Conservation (phyloP, 2,888 invertebrate genomes). For the Ormyrus pomaceus region DNA sequence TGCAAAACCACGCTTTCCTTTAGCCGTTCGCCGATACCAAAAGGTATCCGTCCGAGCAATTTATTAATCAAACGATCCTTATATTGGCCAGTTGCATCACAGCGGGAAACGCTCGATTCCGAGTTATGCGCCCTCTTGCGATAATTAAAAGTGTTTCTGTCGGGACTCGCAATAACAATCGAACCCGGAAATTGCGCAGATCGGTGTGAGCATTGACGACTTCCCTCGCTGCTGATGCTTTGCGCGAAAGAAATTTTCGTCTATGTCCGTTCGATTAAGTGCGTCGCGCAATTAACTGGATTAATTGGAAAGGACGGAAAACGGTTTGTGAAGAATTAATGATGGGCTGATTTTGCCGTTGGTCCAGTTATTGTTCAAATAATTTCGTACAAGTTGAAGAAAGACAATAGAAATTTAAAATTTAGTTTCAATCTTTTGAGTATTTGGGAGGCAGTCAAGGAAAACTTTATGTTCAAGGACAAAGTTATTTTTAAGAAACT, state of each 20-base stretch:
- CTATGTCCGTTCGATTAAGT: neutral
- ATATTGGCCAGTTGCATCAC: conserved; percentile 35
- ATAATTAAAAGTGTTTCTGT: conserved; percentile 42
- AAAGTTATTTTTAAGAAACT: too few relatives aligned
- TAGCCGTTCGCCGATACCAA: neutral
- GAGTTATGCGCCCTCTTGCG: neutral
- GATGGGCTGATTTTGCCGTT: too few relatives aligned
- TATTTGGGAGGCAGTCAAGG: too few relatives aligned
- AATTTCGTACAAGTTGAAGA: neutral
- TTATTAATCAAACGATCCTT: conserved; percentile 40
- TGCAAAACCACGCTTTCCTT: neutral
- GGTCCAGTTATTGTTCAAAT: too few relatives aligned
- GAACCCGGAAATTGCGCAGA: conserved; percentile 5
- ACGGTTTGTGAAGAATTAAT: neutral
- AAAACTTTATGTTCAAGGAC: too few relatives aligned
- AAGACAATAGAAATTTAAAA: neutral
- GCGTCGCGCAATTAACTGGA: neutral
- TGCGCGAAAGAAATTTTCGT: neutral
- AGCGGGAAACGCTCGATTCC: neutral
- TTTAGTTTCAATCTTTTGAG: too few relatives aligned
- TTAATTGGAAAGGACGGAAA: neutral
- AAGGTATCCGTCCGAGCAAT: conserved; percentile 2
- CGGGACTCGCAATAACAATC: conserved; percentile 1
- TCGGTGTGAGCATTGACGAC: neutral
- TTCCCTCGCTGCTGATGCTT: too few relatives aligned